A percentile compares a stretch with the other conserved stretches of the same genome.
Evolutionary conservation across 2,888 invertebrate genomes (phyloP).

Genomic region (Agrilus mali): DNA sequence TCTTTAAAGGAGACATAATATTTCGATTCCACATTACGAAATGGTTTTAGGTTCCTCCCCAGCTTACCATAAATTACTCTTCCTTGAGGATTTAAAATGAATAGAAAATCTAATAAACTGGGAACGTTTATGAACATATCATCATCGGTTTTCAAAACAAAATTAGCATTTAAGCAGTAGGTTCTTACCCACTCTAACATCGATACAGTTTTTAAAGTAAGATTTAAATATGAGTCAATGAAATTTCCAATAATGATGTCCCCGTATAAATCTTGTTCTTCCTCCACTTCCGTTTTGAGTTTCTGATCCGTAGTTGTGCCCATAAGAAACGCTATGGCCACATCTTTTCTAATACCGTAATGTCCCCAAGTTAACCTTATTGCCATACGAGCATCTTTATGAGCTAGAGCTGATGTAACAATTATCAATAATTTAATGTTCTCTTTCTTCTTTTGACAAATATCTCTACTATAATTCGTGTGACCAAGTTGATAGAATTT

Average conservation of each 20-base stretch:
- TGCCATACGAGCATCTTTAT: constrained; percentile 50
- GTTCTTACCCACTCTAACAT: constrained; percentile 60
- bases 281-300: constrained; percentile 30
- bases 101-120: constrained; percentile 47
- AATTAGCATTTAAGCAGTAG: constrained; percentile 52
- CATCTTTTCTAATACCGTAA: constrained; percentile 44
- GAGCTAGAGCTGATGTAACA: constrained; percentile 56
- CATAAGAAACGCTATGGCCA: constrained; percentile 44
- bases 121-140: constrained; percentile 71
- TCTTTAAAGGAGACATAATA: constrained; percentile 64
- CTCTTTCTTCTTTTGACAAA: constrained; percentile 47
- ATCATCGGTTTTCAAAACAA: constrained; percentile 64
- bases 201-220: constrained; percentile 62
- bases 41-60: constrained; percentile 64
- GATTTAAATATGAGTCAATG: constrained; percentile 58
- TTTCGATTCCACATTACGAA: constrained; percentile 63
- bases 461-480: constrained; percentile 42
- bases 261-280: constrained; percentile 52
- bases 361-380: constrained; percentile 65
- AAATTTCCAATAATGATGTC: constrained; percentile 58
- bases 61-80: constrained; percentile 63
- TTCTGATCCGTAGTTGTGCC: constrained; percentile 38
- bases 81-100: constrained; percentile 40
- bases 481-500: constrained; percentile 51
- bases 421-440: constrained; percentile 43